phyloP scores from a whole-genome alignment of 2,113 vertebrate genomes.

The Xiphias gladius region DNA sequence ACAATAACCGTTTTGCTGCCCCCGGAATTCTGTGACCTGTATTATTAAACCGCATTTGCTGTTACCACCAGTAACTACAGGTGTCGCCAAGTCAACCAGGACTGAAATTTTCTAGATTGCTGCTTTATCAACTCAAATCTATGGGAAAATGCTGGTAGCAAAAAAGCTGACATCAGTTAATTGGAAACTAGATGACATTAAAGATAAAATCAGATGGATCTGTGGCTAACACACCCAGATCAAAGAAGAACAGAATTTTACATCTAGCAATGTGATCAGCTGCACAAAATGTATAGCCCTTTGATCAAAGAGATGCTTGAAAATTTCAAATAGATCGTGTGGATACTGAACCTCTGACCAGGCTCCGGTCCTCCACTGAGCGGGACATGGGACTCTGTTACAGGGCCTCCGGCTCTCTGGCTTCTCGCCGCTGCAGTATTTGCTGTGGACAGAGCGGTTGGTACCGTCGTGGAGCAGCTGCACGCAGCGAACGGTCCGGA shows the following conservation, averaged over 20 bases:
- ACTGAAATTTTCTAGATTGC: no score
- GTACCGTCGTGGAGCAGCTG: conserved; percentile 88
- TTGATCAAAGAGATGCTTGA: no score
- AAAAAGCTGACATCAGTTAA: background rate
- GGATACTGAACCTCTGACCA: conserved; percentile 89
- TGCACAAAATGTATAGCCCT: background rate
- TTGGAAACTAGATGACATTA: background rate
- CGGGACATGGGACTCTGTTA: conserved; percentile 87
- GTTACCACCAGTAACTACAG: no score
- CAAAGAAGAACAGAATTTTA: no score
- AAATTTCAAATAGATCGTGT: background rate
- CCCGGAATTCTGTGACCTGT: no score
- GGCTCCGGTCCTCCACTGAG: conserved; percentile 91
- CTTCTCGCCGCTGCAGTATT: conserved; percentile 90
- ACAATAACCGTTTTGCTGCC: no score
- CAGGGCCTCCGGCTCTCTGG: conserved; percentile 91
- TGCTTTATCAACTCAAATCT: background rate
- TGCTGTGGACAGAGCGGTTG: conserved; percentile 93
- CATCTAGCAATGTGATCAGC: background rate
- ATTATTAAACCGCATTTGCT: no score
- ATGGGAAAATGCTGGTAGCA: no score
- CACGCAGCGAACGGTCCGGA: conserved; percentile 92
- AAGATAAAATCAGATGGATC: background rate
- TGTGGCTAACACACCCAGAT: background rate
- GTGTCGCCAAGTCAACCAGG: no score